Conservation (phyloP, 2,113 vertebrate genomes). For the Hipposideros armiger region DNA sequence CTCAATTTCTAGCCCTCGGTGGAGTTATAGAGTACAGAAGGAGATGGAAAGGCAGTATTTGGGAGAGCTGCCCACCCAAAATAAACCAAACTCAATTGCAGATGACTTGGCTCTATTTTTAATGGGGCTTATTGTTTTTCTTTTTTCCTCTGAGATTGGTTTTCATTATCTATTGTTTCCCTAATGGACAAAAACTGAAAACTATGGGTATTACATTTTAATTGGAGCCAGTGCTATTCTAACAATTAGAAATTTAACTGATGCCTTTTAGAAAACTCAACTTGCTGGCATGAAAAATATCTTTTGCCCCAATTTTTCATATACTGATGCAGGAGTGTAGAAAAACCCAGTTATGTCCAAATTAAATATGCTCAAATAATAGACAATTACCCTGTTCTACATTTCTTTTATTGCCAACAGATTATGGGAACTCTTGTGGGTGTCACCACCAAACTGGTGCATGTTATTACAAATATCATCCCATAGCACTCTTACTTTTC, state of each 20-base stretch:
- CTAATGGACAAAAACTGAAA: slow-evolving; percentile 62
- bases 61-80: neutral
- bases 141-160: slow-evolving; percentile 48
- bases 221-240: neutral
- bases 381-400: neutral
- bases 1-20: neutral
- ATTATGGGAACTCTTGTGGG: neutral
- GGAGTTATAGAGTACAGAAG: neutral
- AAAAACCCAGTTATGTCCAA: slow-evolving; percentile 6
- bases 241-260: slow-evolving; percentile 39
- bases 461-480: neutral
- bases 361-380: slow-evolving; percentile 20
- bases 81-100: neutral
- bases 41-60: neutral
- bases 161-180: slow-evolving; percentile 52
- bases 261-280: slow-evolving; percentile 38
- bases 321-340: neutral
- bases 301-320: slow-evolving; percentile 19
- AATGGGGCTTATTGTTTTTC: neutral
- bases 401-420: neutral
- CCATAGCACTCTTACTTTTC: neutral
- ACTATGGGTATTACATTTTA: slow-evolving; percentile 34
- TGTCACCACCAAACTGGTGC: neutral
- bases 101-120: neutral
- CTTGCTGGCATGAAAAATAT: slow-evolving; percentile 20